phyloP scores from a whole-genome alignment of 2,888 invertebrate species.

The Ernsta delagoae region DNA sequence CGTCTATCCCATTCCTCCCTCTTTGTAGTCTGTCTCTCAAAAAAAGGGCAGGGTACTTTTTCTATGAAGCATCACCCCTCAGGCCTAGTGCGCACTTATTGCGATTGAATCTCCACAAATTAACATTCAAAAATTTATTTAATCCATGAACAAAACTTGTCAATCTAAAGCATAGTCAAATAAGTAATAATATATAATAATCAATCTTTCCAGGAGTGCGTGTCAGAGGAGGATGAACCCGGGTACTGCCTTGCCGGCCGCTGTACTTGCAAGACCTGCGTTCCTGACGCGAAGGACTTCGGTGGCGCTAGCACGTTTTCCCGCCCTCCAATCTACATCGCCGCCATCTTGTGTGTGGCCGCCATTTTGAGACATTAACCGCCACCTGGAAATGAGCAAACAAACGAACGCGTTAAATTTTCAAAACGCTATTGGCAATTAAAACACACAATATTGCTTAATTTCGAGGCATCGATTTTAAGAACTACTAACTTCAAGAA shows the following conservation, averaged over 20 bases:
- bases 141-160: no score
- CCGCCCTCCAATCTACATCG: slow-evolving; percentile 50
- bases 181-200: neutral
- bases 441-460: no score
- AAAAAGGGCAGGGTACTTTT: no score
- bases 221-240: slow-evolving; percentile 75
- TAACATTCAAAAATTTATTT: no score
- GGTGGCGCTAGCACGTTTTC: slow-evolving; percentile 60
- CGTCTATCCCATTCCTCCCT: no score
- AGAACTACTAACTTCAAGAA: no score
- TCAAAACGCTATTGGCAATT: neutral
- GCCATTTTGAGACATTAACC: slow-evolving; percentile 63
- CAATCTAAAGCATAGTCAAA: neutral
- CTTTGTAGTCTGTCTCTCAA: no score
- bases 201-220: slow-evolving; percentile 68
- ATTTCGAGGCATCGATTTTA: no score
- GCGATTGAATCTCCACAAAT: no score
- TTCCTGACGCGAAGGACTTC: slow-evolving; percentile 72
- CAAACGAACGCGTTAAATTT: neutral
- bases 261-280: slow-evolving; percentile 77
- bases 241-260: slow-evolving; percentile 74
- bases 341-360: slow-evolving; percentile 53
- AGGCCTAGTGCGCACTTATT: no score
- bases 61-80: no score
- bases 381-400: slow-evolving; percentile 38